These are phyloP conservation scores for Calephelis perditalis DNA, from an alignment of 2,888 invertebrate genomes.

Conservation along the genomic window DNA sequence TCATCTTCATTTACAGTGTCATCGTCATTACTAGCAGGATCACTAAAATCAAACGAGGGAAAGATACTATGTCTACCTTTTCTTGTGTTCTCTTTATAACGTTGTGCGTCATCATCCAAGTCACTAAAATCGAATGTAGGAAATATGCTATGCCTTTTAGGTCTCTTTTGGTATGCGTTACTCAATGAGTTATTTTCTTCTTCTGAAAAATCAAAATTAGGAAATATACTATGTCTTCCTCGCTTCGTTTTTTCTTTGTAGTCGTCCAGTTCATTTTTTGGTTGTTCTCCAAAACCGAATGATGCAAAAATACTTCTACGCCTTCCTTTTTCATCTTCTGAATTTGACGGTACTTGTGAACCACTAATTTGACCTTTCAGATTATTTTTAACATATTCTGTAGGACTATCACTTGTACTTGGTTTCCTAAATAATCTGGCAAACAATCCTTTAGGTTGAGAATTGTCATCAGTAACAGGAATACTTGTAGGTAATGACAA, in stretches of 20 bases:
- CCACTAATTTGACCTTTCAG: conserved; percentile 51
- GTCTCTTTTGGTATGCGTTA: conserved; percentile 49
- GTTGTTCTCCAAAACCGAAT: conserved; percentile 45
- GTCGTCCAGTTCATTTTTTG: conserved; percentile 47
- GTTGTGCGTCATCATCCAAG: conserved; percentile 49
- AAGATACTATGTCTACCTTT: conserved; percentile 64
- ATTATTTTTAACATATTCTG: conserved; percentile 55
- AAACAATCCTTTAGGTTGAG: conserved; percentile 48
- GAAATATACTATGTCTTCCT: conserved; percentile 59
- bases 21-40: conserved; percentile 51
- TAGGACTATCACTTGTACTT: conserved; percentile 52
- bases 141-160: conserved; percentile 60
- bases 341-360: conserved; percentile 47
- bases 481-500: conserved; percentile 55
- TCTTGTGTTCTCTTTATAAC: conserved; percentile 60
- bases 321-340: conserved; percentile 42
- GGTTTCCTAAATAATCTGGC: conserved; percentile 53
- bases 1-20: conserved; percentile 64
- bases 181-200: conserved; percentile 54
- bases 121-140: conserved; percentile 63
- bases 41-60: conserved; percentile 60
- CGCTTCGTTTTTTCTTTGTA: conserved; percentile 54
- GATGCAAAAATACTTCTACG: conserved; percentile 61
- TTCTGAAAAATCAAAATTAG: conserved; percentile 63
- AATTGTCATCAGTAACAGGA: conserved; percentile 35